Evolutionary conservation across 1,140 invertebrate genomes (phyloP).

Genomic region (Odontomachus brunneus): DNA sequence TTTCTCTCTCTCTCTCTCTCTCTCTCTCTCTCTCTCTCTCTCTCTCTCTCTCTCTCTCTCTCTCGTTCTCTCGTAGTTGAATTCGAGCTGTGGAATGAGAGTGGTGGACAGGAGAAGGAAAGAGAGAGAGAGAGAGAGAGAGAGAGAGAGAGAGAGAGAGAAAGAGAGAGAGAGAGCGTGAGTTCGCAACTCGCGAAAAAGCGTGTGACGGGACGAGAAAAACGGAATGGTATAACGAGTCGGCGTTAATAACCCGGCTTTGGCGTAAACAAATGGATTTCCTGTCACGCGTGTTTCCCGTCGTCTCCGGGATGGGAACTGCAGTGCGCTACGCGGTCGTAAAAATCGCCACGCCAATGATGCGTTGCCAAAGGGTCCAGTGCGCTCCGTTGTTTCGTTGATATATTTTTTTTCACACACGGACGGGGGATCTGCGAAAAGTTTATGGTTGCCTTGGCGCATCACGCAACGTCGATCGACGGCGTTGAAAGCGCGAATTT

Average conservation of each 20-base stretch:
- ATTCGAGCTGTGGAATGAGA: slow-evolving; percentile 9
- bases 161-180: neutral
- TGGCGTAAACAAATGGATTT: slow-evolving; percentile 59
- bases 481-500: no score
- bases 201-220: slow-evolving; percentile 1
- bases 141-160: neutral
- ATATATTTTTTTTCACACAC: slow-evolving; percentile 20
- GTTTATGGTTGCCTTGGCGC: neutral
- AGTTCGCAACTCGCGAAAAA: slow-evolving; percentile 21
- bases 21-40: no score
- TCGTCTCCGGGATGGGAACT: slow-evolving; percentile 16
- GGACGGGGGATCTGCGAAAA: neutral
- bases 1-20: no score
- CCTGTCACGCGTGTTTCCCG: neutral
- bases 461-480: neutral
- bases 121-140: neutral
- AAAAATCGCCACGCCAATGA: slow-evolving; percentile 50
- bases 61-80: neutral
- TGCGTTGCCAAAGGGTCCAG: neutral
- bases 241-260: slow-evolving; percentile 60
- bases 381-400: slow-evolving; percentile 16
- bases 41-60: neutral
- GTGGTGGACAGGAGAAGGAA: neutral
- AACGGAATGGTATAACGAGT: slow-evolving; percentile 44
- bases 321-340: slow-evolving; percentile 43